These are phyloP conservation scores for Drosophila nigricruria DNA, from an alignment of 2,888 invertebrate species.

Conservation along the genomic window DNA sequence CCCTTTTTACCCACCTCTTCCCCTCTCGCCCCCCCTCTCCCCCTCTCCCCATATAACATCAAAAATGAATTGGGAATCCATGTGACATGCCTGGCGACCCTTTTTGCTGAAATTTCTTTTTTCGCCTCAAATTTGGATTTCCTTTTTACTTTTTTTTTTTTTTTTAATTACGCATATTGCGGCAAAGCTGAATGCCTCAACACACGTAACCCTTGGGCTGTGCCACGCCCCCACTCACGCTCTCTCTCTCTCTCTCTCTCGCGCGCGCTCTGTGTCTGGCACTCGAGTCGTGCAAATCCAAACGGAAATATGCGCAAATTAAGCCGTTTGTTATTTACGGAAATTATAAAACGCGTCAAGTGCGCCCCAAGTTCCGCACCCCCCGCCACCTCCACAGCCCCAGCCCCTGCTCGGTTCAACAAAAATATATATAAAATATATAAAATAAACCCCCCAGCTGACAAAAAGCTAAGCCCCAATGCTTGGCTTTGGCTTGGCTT, in stretches of 20 bases:
- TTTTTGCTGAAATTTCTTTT: slow-evolving; percentile 20
- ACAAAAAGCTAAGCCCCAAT: slow-evolving; percentile 13
- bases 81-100: slow-evolving; percentile 36
- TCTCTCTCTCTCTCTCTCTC: not conserved
- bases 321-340: slow-evolving; percentile 83
- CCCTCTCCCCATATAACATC: not conserved
- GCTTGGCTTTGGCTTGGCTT: not conserved
- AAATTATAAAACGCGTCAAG: slow-evolving; percentile 84
- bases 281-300: slow-evolving; percentile 80
- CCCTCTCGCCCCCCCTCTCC: not conserved
- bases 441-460: slow-evolving; percentile 30
- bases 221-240: slow-evolving; percentile 6
- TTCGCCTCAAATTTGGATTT: not conserved
- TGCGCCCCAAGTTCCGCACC: slow-evolving; percentile 46
- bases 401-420: slow-evolving; percentile 48
- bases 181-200: slow-evolving; percentile 33
- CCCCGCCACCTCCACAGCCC: not conserved
- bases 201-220: slow-evolving; percentile 2
- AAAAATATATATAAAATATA: slow-evolving; percentile 34
- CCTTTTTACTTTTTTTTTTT: slow-evolving; percentile 9
- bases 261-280: slow-evolving; percentile 16
- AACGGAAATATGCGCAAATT: slow-evolving; percentile 83
- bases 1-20: too few species aligned
- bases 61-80: slow-evolving; percentile 1
- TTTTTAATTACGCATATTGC: slow-evolving; percentile 70